phyloP scores from a whole-genome alignment of 2,888 invertebrate genomes.

The Candidula unifasciata region DNA sequence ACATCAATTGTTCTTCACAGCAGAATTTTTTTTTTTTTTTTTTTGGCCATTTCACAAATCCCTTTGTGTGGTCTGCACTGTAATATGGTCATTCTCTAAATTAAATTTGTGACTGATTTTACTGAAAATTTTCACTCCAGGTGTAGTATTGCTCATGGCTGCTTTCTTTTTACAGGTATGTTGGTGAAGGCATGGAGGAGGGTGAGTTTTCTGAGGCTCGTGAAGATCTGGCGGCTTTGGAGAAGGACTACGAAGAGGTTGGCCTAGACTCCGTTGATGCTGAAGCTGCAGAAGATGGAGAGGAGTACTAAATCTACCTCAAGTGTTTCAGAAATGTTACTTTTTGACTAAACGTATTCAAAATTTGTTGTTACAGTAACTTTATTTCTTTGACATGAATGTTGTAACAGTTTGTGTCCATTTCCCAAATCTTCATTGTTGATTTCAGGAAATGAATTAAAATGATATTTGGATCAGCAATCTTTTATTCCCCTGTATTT shows the following conservation, averaged over 20 bases:
- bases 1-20: too few relatives aligned
- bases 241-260: conserved; percentile 18
- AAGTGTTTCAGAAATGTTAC: not conserved
- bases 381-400: not conserved
- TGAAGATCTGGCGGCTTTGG: not conserved
- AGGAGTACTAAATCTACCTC: not conserved
- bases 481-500: not conserved
- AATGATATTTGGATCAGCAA: not conserved
- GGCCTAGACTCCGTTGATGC: not conserved
- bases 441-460: not conserved
- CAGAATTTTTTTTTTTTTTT: too few relatives aligned
- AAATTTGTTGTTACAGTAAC: not conserved
- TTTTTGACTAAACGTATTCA: not conserved
- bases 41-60: too few relatives aligned
- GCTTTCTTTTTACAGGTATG: not conserved
- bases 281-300: not conserved
- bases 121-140: too few relatives aligned
- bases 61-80: too few relatives aligned
- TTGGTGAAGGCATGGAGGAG: conserved; percentile 12
- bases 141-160: too few relatives aligned
- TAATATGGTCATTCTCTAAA: too few relatives aligned
- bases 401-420: not conserved
- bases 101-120: too few relatives aligned
- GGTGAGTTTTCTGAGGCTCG: conserved; percentile 6
- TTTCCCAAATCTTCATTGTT: not conserved